Conservation (phyloP, 2,113 vertebrate species). For the Notechis scutatus region DNA sequence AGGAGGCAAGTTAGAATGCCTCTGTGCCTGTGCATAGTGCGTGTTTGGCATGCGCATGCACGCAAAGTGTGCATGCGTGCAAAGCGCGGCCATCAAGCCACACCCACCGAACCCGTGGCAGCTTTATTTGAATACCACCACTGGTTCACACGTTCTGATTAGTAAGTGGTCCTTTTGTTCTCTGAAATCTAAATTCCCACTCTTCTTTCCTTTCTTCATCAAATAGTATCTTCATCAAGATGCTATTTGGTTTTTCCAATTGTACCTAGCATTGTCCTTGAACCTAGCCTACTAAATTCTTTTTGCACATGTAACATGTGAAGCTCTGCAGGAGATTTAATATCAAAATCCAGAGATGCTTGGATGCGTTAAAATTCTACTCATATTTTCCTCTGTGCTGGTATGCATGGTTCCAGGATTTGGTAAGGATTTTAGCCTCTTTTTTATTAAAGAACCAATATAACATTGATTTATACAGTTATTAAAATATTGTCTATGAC, state of each 20-base stretch:
- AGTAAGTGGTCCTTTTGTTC: neutral
- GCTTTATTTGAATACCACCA: too few relatives aligned
- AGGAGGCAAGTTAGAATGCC: too few relatives aligned
- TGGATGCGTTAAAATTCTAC: neutral
- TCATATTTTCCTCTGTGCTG: neutral
- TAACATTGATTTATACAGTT: neutral
- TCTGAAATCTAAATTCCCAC: neutral
- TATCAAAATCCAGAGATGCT: neutral
- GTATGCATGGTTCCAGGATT: neutral
- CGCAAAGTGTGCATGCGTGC: too few relatives aligned
- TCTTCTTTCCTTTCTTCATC: neutral
- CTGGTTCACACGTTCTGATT: neutral
- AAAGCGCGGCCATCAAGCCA: too few relatives aligned
- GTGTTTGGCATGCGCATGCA: too few relatives aligned
- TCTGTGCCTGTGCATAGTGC: too few relatives aligned
- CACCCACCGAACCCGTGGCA: too few relatives aligned
- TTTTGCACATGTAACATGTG: neutral
- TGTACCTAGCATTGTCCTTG: neutral
- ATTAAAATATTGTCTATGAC: neutral
- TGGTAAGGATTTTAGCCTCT: neutral
- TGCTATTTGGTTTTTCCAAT: neutral
- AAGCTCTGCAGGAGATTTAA: neutral
- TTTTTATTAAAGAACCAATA: neutral
- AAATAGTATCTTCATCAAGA: neutral
- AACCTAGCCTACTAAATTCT: neutral